Percentiles rank a stretch among this genome's conserved stretches.
Conservation (phyloP, 2,888 invertebrate species). For the Dichetophora obliterata region DNA sequence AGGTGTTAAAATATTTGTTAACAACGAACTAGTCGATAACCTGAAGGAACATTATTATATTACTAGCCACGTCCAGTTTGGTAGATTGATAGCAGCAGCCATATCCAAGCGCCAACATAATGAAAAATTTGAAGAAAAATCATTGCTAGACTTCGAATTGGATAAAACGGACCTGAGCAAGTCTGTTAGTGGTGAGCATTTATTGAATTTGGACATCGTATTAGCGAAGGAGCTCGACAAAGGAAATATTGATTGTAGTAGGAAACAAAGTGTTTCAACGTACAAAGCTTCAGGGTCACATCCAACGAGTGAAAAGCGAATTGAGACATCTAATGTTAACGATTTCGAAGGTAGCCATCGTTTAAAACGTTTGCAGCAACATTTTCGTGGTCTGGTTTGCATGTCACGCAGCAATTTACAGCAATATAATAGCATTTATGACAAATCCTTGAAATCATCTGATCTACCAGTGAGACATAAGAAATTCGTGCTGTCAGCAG, state of each 20-base stretch:
- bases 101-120: not conserved
- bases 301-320: constrained; percentile 25
- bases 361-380: constrained; percentile 71
- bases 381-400: constrained; percentile 63
- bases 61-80: not conserved
- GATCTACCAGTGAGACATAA: not conserved
- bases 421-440: constrained; percentile 25
- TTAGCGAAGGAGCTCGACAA: not conserved
- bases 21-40: constrained; percentile 52
- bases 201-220: not conserved
- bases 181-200: not conserved
- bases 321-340: constrained; percentile 48
- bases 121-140: not conserved
- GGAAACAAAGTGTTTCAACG: not conserved
- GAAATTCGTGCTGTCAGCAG: constrained; percentile 10
- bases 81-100: not conserved
- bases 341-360: constrained; percentile 70
- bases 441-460: constrained; percentile 36
- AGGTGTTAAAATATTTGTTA: constrained; percentile 47
- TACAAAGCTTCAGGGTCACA: constrained; percentile 6
- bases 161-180: not conserved
- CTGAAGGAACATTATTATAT: constrained; percentile 47
- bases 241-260: not conserved
- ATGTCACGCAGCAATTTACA: constrained; percentile 42
- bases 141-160: not conserved